These are phyloP conservation scores for Ciconia nigra DNA, from an alignment of 2,797 vertebrate species.

Conservation along the genomic window DNA sequence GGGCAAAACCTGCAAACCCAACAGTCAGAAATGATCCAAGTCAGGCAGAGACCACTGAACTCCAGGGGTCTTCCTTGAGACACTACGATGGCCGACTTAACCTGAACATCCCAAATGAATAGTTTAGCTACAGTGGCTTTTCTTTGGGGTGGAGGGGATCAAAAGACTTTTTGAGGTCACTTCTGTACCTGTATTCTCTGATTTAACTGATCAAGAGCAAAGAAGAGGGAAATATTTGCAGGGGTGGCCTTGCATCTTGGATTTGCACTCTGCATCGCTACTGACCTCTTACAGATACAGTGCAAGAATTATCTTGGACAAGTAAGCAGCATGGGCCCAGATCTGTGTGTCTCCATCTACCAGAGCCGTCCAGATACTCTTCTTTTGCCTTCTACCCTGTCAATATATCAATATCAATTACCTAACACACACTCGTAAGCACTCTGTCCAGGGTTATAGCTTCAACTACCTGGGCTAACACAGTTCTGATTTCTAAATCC, in stretches of 20 bases:
- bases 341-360: not conserved
- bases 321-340: accelerated
- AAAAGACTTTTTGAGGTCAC: not conserved
- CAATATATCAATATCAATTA: not conserved
- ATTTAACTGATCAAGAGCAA: not conserved
- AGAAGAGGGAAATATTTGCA: not conserved
- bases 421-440: not conserved
- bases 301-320: not conserved
- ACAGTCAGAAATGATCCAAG: not conserved
- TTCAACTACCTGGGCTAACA: not conserved
- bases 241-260: not conserved
- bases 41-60: not conserved
- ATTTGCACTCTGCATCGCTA: not conserved
- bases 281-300: not conserved
- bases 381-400: not conserved
- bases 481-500: not conserved
- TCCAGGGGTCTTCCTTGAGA: not conserved
- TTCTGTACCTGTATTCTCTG: not conserved
- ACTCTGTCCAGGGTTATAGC: not conserved
- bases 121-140: not conserved
- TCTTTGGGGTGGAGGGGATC: too few species aligned
- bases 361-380: not conserved
- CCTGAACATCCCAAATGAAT: not conserved
- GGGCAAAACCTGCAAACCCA: not conserved
- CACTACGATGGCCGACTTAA: not conserved